Evolutionary conservation across 2,888 invertebrate species (phyloP).

Genomic region (Leistus spinibarbis): DNA sequence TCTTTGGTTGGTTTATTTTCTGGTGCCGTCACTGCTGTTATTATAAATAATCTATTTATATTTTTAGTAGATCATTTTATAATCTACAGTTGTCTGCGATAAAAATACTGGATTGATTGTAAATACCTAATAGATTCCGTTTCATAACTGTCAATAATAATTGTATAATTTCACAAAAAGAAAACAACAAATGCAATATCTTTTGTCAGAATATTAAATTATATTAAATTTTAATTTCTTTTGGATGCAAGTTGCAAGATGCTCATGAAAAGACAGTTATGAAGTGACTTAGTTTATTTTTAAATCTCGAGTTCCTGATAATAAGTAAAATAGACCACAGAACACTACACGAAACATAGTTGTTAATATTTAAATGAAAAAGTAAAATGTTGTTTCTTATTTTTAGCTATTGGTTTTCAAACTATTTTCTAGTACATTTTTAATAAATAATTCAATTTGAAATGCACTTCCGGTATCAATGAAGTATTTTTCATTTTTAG

Average conservation of each 20-base stretch:
- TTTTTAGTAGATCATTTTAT: neutral
- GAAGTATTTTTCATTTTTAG: neutral
- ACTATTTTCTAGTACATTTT: neutral
- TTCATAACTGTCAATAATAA: conserved; percentile 27
- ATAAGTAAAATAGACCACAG: conserved; percentile 32
- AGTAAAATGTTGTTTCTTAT: conserved; percentile 17
- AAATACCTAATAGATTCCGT: conserved; percentile 18
- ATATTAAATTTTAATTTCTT: neutral
- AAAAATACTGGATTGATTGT: conserved; percentile 29
- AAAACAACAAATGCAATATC: neutral
- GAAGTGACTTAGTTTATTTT: conserved; percentile 20
- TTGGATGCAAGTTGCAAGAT: neutral
- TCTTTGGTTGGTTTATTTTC: neutral
- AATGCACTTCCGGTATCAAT: conserved; percentile 5
- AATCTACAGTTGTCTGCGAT: conserved; percentile 36
- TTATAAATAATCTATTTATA: neutral
- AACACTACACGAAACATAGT: conserved; percentile 28
- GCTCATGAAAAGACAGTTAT: conserved; percentile 16
- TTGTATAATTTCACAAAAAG: neutral
- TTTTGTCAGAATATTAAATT: neutral
- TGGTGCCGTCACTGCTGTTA: neutral
- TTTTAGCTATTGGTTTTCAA: conserved; percentile 22
- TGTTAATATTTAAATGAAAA: conserved; percentile 5
- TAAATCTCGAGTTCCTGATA: conserved; percentile 35
- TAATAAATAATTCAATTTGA: neutral